Base-by-base conservation (phyloP, 2,113 vertebrate genomes). In the Corydoras sp. region DNA sequence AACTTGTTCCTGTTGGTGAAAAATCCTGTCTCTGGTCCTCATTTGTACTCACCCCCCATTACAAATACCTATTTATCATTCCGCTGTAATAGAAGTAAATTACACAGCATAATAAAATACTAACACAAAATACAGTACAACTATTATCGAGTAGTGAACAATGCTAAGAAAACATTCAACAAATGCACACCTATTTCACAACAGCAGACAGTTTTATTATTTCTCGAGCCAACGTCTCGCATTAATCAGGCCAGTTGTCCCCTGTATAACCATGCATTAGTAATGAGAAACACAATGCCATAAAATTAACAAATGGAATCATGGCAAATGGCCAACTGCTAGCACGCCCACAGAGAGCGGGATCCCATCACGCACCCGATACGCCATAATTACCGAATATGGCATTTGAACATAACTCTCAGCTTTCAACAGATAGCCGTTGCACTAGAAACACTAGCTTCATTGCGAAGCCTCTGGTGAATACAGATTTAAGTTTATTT, bases 301-400 rank as follows among this genome's bases (percentile, higher is more conserved):
- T 71, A 50, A 62, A 77, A 81, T 76, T 76, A 82, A 56, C 3
- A 10, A 73, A 75, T 56, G 49, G 51, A 59, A 74, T 65, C 65
- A 24, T 70, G 24, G 60, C 65, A 74, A 68, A 69, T 74, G 64
- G 66, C 32, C 67, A 66, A 58, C 50, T 71, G 59, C 60, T 65
- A 65, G 29, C 64, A 56, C 68, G 62, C 56, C 58, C n/a, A 10
- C 5, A 48, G n/a, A 76, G 54, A 81, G 61, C 69, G 30, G 74
- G 77, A 79, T 77, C 72, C 53, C 14, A 54, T 62, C 51, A 54
- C 72, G 51, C 69, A 73, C 62, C 69, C 62, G 61, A 77, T 56
- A 69, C 69, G 7, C 15, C 24, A 8, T 43, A 43, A 43, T 43
- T 43, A 43, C 18, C 18, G 18, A 24, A 24, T 24, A 24, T 24